Percentiles rank a stretch among this genome's conserved stretches.
Evolutionary conservation across 2,888 invertebrate species (phyloP).

Genomic region (Hyposoter didymator): DNA sequence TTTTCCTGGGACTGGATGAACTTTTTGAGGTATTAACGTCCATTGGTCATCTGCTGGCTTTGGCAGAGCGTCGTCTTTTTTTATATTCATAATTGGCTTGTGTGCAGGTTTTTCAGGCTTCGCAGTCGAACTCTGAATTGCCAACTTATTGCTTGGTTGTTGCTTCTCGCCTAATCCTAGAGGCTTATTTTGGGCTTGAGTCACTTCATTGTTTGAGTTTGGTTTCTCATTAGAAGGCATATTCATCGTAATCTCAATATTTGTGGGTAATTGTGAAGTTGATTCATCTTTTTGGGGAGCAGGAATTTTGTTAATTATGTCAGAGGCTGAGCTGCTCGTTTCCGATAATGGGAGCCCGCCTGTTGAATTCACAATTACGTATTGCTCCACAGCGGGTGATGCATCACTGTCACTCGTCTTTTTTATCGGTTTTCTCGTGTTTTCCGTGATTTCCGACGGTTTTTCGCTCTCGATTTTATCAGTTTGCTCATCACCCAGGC

Average conservation of each 20-base stretch:
- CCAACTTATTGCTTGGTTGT: slow-evolving; percentile 1
- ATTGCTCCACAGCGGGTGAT: slow-evolving; percentile 11
- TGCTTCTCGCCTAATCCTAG: slow-evolving; percentile 20
- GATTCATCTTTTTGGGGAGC: slow-evolving; percentile 31
- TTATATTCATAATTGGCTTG: slow-evolving; percentile 58
- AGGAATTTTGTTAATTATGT: slow-evolving; percentile 2
- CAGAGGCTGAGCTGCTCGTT: background rate
- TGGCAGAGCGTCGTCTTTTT: slow-evolving; percentile 41
- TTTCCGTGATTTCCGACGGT: slow-evolving; percentile 41
- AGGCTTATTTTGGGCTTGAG: slow-evolving; percentile 37
- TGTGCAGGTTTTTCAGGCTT: slow-evolving; percentile 38
- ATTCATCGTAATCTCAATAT: slow-evolving; percentile 27
- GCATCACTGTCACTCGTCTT: slow-evolving; percentile 52
- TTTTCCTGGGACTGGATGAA: slow-evolving; percentile 60
- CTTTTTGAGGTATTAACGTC: slow-evolving; percentile 69
- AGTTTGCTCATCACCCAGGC: slow-evolving; percentile 44
- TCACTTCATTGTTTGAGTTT: background rate
- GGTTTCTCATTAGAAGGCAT: slow-evolving; percentile 9
- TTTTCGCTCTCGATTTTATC: slow-evolving; percentile 47
- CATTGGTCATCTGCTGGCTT: slow-evolving; percentile 61
- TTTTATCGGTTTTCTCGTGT: slow-evolving; percentile 54
- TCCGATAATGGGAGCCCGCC: background rate
- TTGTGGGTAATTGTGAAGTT: slow-evolving; percentile 41
- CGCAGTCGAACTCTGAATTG: slow-evolving; percentile 23
- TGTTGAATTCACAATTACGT: background rate